These are phyloP conservation scores for Dinoponera quadriceps DNA, from an alignment of 1,140 invertebrate genomes.

Conservation along the genomic window DNA sequence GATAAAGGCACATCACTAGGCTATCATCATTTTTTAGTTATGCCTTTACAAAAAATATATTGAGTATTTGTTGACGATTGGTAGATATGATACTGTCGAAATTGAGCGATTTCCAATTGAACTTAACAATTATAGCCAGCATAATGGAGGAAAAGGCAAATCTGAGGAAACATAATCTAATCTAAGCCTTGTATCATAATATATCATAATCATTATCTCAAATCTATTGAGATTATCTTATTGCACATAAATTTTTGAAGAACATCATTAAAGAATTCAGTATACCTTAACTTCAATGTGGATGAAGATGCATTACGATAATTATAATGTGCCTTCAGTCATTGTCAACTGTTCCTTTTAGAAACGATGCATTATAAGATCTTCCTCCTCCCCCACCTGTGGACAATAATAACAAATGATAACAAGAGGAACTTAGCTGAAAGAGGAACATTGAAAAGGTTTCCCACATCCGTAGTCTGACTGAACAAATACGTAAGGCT, in stretches of 20 bases:
- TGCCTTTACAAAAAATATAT: conserved; percentile 43
- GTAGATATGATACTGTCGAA: conserved; percentile 18
- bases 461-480: neutral
- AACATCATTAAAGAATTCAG: neutral
- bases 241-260: neutral
- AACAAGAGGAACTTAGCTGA: conserved; percentile 24
- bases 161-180: conserved; percentile 42
- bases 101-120: conserved; percentile 53
- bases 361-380: conserved; percentile 54
- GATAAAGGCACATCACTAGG: conserved; percentile 56
- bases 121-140: conserved; percentile 56
- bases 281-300: conserved; percentile 29
- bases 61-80: conserved; percentile 11
- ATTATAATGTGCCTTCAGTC: conserved; percentile 3
- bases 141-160: conserved; percentile 63
- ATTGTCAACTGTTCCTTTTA: conserved; percentile 26
- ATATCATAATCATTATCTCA: too few species aligned
- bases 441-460: neutral
- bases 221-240: neutral
- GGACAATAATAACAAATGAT: conserved; percentile 10
- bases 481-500: conserved; percentile 13
- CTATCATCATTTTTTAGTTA: conserved; percentile 56
- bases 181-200: neutral
- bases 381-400: conserved; percentile 32
- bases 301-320: conserved; percentile 25